Percentiles rank a stretch among this genome's conserved stretches.
Conservation (phyloP, 1,140 invertebrate genomes). For the Liolophura sinensis region DNA sequence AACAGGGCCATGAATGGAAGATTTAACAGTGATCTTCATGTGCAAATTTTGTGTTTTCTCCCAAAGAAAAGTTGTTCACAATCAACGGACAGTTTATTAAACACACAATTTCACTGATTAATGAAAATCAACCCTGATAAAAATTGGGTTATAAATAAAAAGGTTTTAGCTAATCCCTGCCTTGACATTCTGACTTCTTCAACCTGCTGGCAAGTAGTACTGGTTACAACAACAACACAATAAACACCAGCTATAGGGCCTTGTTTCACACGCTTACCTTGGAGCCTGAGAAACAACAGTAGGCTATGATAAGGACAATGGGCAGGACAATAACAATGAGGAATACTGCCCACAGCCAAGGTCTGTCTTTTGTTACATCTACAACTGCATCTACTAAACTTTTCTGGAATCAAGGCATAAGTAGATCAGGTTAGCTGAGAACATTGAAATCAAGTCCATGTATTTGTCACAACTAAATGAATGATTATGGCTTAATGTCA, state of each 20-base stretch:
- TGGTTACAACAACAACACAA: conserved; percentile 11
- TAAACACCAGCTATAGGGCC: neutral
- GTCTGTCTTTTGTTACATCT: conserved; percentile 82
- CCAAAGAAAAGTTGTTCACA: too few relatives aligned
- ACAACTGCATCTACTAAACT: conserved; percentile 78
- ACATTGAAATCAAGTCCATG: conserved; percentile 4
- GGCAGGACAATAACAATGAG: conserved; percentile 79
- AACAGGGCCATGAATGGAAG: too few relatives aligned
- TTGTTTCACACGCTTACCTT: conserved; percentile 31
- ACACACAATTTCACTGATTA: too few relatives aligned
- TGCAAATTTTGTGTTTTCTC: too few relatives aligned
- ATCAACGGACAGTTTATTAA: too few relatives aligned
- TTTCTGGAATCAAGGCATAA: conserved; percentile 66
- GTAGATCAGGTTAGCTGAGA: conserved; percentile 6
- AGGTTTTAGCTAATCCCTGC: neutral
- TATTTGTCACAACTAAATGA: conserved; percentile 5
- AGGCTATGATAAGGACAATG: conserved; percentile 75
- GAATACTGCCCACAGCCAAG: conserved; percentile 89
- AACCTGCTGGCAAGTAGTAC: conserved; percentile 6
- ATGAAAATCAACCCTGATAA: neutral
- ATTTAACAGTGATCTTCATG: too few relatives aligned
- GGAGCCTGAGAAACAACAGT: conserved; percentile 69
- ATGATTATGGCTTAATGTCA: too few relatives aligned
- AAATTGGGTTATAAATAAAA: neutral
- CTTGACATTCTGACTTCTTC: neutral